Percentiles rank a stretch among this genome's conserved stretches.
These are phyloP conservation scores for Diabrotica undecimpunctata DNA, from an alignment of 1,140 invertebrate species.

Conservation along the genomic window DNA sequence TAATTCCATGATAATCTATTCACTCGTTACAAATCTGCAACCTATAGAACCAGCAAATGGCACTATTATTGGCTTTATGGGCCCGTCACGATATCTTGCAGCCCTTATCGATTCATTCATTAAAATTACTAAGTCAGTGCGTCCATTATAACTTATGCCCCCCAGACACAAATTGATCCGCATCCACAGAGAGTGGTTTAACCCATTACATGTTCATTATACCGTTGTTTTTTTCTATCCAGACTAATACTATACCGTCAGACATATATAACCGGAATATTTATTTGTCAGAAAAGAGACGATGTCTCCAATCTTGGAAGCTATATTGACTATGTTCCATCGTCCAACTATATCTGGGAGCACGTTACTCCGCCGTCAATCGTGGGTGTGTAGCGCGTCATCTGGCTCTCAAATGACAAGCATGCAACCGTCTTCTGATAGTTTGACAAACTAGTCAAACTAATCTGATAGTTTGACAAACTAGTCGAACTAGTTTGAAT, in stretches of 20 bases:
- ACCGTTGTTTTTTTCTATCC: background rate
- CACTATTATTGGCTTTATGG: background rate
- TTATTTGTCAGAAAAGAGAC: background rate
- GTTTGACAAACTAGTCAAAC: too few species aligned
- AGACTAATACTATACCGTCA: background rate
- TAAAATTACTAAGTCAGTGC: background rate
- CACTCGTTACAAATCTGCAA: background rate
- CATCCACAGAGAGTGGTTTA: slow-evolving; percentile 2
- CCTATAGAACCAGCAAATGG: background rate
- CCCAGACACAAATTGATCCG: background rate
- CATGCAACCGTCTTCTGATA: slow-evolving; percentile 1
- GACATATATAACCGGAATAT: too few species aligned
- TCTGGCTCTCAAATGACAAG: background rate
- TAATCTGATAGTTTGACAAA: too few species aligned
- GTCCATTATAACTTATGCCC: background rate
- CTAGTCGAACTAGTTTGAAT: background rate
- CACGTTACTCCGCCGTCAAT: background rate
- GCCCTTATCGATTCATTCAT: background rate
- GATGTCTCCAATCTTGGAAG: background rate
- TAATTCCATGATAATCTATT: too few species aligned
- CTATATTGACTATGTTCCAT: background rate
- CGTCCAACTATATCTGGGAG: background rate
- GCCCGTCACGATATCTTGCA: background rate
- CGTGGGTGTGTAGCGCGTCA: too few species aligned
- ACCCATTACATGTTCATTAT: slow-evolving; percentile 7